Evolutionary conservation across 2,888 invertebrate species (phyloP).

Genomic region (Heteropelma amictum): DNA sequence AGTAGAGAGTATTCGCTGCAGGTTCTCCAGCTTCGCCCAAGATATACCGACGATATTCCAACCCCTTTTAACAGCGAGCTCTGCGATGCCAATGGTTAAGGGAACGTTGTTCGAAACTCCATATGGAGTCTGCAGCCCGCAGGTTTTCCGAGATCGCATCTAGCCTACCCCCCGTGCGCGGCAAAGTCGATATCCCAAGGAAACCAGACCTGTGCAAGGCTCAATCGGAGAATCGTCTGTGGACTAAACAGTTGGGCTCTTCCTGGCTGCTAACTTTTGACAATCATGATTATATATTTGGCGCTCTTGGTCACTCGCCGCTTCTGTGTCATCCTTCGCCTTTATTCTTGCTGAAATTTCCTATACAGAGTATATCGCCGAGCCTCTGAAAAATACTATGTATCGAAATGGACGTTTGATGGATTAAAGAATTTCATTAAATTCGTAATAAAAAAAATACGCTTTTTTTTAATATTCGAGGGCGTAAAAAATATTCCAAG

Average conservation of each 20-base stretch:
- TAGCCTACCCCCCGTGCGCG: conserved; percentile 8
- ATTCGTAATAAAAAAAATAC: too few species aligned
- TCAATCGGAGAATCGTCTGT: background rate
- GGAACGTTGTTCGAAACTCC: conserved; percentile 48
- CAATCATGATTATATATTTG: too few species aligned
- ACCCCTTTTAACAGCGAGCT: conserved; percentile 20
- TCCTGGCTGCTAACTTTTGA: conserved; percentile 5
- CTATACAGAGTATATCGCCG: too few species aligned
- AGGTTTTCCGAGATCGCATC: conserved; percentile 38
- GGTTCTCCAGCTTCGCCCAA: conserved; percentile 13
- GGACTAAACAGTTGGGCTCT: conserved; percentile 30
- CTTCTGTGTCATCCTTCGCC: too few species aligned
- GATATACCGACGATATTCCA: conserved; percentile 48
- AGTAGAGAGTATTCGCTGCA: conserved; percentile 12
- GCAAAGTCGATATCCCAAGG: conserved; percentile 50
- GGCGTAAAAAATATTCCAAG: too few species aligned
- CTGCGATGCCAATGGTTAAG: conserved; percentile 41
- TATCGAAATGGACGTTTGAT: too few species aligned
- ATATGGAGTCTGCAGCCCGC: conserved; percentile 13
- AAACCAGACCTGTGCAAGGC: conserved; percentile 1
- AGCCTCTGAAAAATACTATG: too few species aligned
- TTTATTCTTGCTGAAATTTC: too few species aligned
- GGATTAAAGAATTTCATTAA: too few species aligned
- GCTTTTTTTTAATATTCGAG: too few species aligned
- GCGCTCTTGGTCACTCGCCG: too few species aligned